Base-by-base conservation (phyloP, 2,113 vertebrate species). In the Chlamydotis undulata region DNA sequence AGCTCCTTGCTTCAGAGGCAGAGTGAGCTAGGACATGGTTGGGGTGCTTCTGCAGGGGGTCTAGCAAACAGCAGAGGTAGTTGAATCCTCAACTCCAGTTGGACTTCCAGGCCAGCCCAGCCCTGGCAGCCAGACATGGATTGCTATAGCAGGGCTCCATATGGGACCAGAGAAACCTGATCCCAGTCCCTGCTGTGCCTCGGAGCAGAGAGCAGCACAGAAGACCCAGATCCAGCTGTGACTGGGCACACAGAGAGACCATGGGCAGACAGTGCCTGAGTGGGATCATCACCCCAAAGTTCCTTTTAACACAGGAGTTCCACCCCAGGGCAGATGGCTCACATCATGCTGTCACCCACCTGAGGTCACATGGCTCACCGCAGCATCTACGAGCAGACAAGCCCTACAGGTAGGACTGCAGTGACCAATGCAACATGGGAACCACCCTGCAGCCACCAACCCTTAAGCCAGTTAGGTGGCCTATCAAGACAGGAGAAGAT, bases 231-330 rank as follows among this genome's bases (percentile, higher is more conserved):
- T 35, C 33, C 5, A 19, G 5, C 31, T 31, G 43, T 7, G 13
- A 1, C 6, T 7, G 22, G 47, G 9, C 39, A n/a, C 12, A 21
- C 0, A 4, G 41, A 41, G 4, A 49, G 25, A 4, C n/a, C 21
- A 33, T 0, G 3, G 33, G 10, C 67, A 83, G 25, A 28, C 45
- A 55, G 22, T 11, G 21, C 37, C 13, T 0, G 1, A 7, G 17
- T 4, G 13, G 52, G 26, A 16, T 26, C 23, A 43, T 15, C n/a
- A 8, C 12, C 37, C 16, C 31, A 18, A 1, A 2, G 4, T 7
- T 33, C 9, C 8, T 33, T 26, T 24, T 15, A 14, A 39, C 1
- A 28, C 8, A 18, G 13, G 7, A 37, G 49, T 25, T 59, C 12
- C 7, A 43, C 19, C 43, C 49, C 56, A 35, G 56, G 11, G 49